Percentiles rank a stretch among this genome's conserved stretches.
phyloP scores from a whole-genome alignment of 2,113 vertebrate genomes.

The Microcebus jonahi region DNA sequence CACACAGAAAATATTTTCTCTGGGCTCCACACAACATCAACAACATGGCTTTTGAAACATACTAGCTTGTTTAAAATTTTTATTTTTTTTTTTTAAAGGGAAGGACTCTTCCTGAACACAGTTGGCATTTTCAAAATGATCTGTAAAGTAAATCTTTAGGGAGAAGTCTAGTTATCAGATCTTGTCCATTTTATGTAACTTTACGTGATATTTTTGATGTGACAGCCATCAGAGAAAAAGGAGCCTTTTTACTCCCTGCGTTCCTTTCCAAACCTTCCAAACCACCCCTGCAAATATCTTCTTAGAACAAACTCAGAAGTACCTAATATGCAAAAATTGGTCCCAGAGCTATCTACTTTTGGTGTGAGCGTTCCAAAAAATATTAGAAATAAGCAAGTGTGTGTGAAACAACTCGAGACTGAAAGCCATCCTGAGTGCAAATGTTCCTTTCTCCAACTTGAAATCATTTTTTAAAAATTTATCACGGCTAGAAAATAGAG shows the following conservation, averaged over 20 bases:
- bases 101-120: neutral
- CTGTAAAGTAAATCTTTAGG: slow-evolving; percentile 33
- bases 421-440: slow-evolving; percentile 33
- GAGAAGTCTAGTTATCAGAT: neutral
- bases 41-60: neutral
- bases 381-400: slow-evolving; percentile 23
- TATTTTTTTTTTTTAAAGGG: neutral
- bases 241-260: neutral
- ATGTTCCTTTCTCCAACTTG: slow-evolving; percentile 20
- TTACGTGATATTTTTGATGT: slow-evolving; percentile 9
- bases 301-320: slow-evolving; percentile 16
- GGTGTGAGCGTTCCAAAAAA: neutral
- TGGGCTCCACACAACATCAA: neutral
- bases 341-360: slow-evolving; percentile 28
- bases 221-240: neutral
- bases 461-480: slow-evolving; percentile 14
- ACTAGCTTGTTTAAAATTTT: neutral
- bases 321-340: neutral
- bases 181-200: slow-evolving; percentile 30
- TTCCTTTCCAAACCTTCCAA: slow-evolving; percentile 46
- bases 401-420: neutral
- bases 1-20: slow-evolving; percentile 49
- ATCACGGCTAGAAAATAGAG: slow-evolving; percentile 15
- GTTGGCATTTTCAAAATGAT: slow-evolving; percentile 55
- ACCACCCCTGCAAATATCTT: neutral